These are phyloP conservation scores for Martes martes DNA, from an alignment of 2,113 vertebrate genomes.

Conservation along the genomic window DNA sequence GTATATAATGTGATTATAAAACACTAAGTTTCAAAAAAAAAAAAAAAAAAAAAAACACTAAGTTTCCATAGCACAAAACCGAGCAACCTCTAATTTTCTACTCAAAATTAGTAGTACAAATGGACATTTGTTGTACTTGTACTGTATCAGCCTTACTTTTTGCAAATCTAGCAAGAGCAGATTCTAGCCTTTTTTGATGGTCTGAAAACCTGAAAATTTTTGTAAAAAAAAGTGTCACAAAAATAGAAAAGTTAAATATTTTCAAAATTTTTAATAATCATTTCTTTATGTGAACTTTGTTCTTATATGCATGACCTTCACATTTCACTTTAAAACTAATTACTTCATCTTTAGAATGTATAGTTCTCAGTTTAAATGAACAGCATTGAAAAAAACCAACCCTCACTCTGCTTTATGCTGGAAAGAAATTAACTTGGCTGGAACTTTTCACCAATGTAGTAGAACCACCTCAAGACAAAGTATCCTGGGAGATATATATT, in stretches of 20 bases:
- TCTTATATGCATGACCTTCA: not conserved
- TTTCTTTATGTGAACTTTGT: not conserved
- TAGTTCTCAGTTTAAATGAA: constrained; percentile 6
- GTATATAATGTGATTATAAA: not conserved
- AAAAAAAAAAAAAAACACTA: too few relatives aligned
- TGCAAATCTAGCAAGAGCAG: not conserved
- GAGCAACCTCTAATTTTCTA: not conserved
- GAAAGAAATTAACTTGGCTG: not conserved
- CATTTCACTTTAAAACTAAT: not conserved
- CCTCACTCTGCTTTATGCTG: not conserved
- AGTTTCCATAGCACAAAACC: not conserved
- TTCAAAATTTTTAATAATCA: constrained; percentile 14
- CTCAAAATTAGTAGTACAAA: not conserved
- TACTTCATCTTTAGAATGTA: not conserved
- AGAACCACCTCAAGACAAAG: not conserved
- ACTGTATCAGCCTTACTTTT: not conserved
- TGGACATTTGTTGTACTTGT: not conserved
- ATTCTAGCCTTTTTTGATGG: not conserved
- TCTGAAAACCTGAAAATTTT: not conserved
- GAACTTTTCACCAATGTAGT: not conserved
- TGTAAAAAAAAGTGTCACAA: not conserved
- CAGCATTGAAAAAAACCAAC: not conserved
- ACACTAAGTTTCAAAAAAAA: not conserved
- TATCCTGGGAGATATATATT: not conserved
- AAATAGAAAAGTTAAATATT: not conserved